Evolutionary conservation across 1,140 invertebrate species (phyloP), one percentile per base, ranked within the genome.

Genomic region (Sycophila sp.): DNA sequence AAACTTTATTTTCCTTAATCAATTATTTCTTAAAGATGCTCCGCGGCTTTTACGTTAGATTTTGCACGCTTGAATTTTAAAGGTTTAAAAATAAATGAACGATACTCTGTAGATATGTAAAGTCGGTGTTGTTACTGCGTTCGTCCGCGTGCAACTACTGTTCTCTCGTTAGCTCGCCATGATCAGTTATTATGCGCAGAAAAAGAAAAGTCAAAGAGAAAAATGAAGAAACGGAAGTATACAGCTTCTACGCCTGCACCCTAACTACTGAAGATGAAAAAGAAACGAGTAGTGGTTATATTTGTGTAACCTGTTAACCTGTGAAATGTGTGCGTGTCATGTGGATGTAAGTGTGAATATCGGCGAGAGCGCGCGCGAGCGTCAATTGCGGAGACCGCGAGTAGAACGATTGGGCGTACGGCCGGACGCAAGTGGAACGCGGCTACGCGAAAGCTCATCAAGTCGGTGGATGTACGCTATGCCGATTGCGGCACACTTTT

Each of bases 181-280:
- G 2, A 68, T 42, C 15, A 55, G 15, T n/a, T 26, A 32, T 34
- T 6, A n/a, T n/a, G 51, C 30, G 11, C 26, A 63, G n/a, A n/a
- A n/a, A n/a, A n/a, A n/a, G n/a, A n/a, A n/a, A n/a, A n/a, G n/a
- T n/a, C n/a, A n/a, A n/a, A n/a, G n/a, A n/a, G n/a, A n/a, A n/a
- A n/a, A n/a, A n/a, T n/a, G n/a, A n/a, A n/a, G n/a, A n/a, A 45
- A 38, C 17, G 58, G 32, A 69, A 60, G 40, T 68, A 53, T 26
- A 58, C 28, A 63, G 56, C 68, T 70, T 70, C 59, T 63, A 70
- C 47, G 56, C 60, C 59, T 70, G 59, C 68, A 70, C 47, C 49
- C 38, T 19, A 63, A 63, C 49, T 56, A 70, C 47, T 42, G 22
- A 53, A 26, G 22, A 36, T 53, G 15, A 51, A 53, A 56, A 36